Evolutionary conservation across 2,113 vertebrate genomes (phyloP), one percentile per base, ranked within the genome.

Genomic region (Amphilophus citrinellus): DNA sequence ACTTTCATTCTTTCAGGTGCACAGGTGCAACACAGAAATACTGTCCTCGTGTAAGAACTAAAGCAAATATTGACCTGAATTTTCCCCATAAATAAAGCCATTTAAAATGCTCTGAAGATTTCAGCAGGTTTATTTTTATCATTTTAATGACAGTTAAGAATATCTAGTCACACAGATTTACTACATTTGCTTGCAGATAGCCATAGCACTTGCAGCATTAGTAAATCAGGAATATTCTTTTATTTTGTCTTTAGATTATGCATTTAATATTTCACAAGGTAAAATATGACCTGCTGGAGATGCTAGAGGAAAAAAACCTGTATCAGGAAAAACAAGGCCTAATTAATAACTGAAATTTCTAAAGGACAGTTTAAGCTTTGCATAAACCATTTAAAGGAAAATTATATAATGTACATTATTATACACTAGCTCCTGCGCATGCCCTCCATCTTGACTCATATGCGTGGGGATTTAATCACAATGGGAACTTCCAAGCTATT

Each of bases 1-100:
- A 18, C 84, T 88, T 85, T 86, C 85, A 91, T 92, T 92, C 91
- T 89, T 88, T 86, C 89, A 90, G 85, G 87, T 92, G 89, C 85
- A 93, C 91, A 93, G 90, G 84, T 92, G 93, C 88, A 84, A 79
- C 76, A 66, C 86, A 62, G 83, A 88, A 88, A 90, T 88, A 80
- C 80, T 76, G 80, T 18, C 85, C 81, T 37, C 17, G 20, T 10
- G 1, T 65, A 22, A 17, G 61, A 82, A 79, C 80, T 20, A 30
- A 82, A 44, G 77, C 57, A 80, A 57, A 86, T 50, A 68, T 80
- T 63, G 42, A 80, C 62, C 39, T 61, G 11, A 79, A 76, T 80
- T 37, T 58, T 30, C 5, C 73, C 65, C 79, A 71, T 88, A 88
- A 89, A 89, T 75, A 50, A 81, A 65, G 3, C 14, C 11, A 66